Percentiles rank a stretch among this genome's conserved stretches.
These are phyloP conservation scores for Anoplolepis gracilipes DNA, from an alignment of 1,140 invertebrate species.

Conservation along the genomic window DNA sequence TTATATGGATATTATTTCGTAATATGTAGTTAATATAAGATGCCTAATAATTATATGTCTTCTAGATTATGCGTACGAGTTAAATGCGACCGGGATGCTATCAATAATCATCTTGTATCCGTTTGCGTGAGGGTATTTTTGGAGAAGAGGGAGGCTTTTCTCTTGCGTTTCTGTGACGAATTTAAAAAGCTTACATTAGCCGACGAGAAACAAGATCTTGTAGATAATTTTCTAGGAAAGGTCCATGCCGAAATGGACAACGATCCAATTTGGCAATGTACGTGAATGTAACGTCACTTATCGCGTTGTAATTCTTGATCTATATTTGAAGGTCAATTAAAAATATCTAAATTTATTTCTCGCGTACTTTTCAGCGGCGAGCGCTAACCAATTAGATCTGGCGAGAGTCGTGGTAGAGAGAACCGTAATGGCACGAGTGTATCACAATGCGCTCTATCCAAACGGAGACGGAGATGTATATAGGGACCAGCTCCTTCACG, in stretches of 20 bases:
- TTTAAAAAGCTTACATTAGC: conserved; percentile 91
- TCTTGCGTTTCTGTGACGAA: conserved; percentile 91
- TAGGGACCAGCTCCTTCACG: conserved; percentile 94
- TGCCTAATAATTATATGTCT: background rate
- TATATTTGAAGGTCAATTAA: background rate
- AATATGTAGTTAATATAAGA: background rate
- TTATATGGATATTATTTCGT: conserved; percentile 67
- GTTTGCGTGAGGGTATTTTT: conserved; percentile 93
- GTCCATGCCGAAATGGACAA: conserved; percentile 88
- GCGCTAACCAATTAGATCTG: conserved; percentile 89
- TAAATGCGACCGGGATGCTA: conserved; percentile 90
- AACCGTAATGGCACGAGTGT: conserved; percentile 94
- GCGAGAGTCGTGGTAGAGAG: conserved; percentile 92
- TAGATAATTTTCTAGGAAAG: conserved; percentile 88
- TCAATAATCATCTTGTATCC: conserved; percentile 92
- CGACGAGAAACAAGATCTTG: conserved; percentile 93
- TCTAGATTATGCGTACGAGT: conserved; percentile 88
- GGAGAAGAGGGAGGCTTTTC: conserved; percentile 89
- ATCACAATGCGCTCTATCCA: conserved; percentile 97
- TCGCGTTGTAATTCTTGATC: background rate
- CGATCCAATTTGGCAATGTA: conserved; percentile 91
- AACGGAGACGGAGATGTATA: conserved; percentile 98
- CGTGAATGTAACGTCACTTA: conserved; percentile 1
- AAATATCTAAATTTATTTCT: background rate
- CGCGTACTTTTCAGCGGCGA: conserved; percentile 86